Conservation (phyloP, 2,888 invertebrate species). For the Drosophila atripex region DNA sequence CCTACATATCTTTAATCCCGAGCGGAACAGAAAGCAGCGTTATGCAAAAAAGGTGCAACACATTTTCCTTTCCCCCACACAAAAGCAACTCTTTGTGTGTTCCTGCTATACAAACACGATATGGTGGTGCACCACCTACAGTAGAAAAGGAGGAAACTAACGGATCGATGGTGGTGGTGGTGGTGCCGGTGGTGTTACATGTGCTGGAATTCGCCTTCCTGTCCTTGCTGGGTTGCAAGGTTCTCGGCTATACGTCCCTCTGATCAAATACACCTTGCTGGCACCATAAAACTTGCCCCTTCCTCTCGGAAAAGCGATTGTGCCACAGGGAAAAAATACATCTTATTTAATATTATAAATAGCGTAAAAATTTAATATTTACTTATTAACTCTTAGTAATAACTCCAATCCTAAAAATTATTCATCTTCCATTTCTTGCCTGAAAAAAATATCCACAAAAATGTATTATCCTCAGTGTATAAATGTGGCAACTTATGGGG, state of each 20-base stretch:
- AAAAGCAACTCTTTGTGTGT: constrained; percentile 77
- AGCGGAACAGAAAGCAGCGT: constrained; percentile 53
- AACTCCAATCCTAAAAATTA: too few relatives aligned
- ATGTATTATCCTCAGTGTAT: constrained; percentile 22
- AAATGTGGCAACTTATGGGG: constrained; percentile 55
- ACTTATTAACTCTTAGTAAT: too few relatives aligned
- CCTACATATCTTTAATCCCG: constrained; percentile 10
- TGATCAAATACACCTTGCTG: constrained; percentile 74
- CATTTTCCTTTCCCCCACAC: constrained; percentile 43
- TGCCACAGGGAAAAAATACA: constrained; percentile 1
- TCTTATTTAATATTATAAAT: too few relatives aligned
- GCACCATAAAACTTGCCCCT: constrained; percentile 46
- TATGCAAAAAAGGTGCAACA: constrained; percentile 74
- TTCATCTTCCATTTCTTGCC: background rate
- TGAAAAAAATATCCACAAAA: too few relatives aligned
- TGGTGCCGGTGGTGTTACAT: constrained; percentile 37
- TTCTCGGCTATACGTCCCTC: constrained; percentile 40
- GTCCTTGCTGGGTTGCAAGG: constrained; percentile 34
- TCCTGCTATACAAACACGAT: constrained; percentile 59
- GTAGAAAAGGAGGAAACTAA: constrained; percentile 15
- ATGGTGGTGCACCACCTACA: constrained; percentile 23
- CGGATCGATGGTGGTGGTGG: constrained; percentile 10
- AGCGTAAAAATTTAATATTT: too few relatives aligned
- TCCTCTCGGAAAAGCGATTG: constrained; percentile 70
- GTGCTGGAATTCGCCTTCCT: constrained; percentile 43